These are phyloP conservation scores for Cylindroiulus punctatus DNA, from an alignment of 2,888 invertebrate genomes.

Conservation along the genomic window DNA sequence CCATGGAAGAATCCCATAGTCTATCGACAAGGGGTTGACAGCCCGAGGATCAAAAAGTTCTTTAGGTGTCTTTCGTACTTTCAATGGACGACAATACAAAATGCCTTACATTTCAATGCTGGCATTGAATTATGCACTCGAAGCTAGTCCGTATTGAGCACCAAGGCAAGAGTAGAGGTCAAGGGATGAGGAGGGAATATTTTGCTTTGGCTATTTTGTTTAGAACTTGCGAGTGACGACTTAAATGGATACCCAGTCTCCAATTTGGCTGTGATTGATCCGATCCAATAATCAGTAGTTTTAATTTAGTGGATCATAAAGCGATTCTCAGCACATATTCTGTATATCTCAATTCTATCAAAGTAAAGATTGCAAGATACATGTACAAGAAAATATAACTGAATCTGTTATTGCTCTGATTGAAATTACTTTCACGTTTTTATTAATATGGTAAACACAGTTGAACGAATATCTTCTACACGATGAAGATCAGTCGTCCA, in stretches of 20 bases:
- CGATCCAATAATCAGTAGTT: background rate
- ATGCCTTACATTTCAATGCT: slow-evolving; percentile 27
- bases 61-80: slow-evolving; percentile 30
- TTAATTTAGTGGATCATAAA: too few species aligned
- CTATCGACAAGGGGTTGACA: slow-evolving; percentile 35
- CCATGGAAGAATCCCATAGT: slow-evolving; percentile 35
- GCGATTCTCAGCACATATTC: background rate
- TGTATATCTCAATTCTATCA: background rate
- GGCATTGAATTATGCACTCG: slow-evolving; percentile 13
- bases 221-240: background rate
- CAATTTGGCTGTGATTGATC: background rate
- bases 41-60: slow-evolving; percentile 30
- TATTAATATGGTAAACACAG: too few species aligned
- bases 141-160: slow-evolving; percentile 33
- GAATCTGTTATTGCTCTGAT: too few species aligned
- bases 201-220: background rate
- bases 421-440: too few species aligned
- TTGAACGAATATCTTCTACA: too few species aligned
- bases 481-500: too few species aligned
- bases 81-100: slow-evolving; percentile 34
- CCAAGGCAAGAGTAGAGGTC: slow-evolving; percentile 24
- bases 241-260: background rate
- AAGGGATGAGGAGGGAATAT: slow-evolving; percentile 5
- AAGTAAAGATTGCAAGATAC: too few species aligned
- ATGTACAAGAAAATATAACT: too few species aligned